These are phyloP conservation scores for Eristalis arbustorum DNA, from an alignment of 2,888 invertebrate genomes.

Conservation along the genomic window DNA sequence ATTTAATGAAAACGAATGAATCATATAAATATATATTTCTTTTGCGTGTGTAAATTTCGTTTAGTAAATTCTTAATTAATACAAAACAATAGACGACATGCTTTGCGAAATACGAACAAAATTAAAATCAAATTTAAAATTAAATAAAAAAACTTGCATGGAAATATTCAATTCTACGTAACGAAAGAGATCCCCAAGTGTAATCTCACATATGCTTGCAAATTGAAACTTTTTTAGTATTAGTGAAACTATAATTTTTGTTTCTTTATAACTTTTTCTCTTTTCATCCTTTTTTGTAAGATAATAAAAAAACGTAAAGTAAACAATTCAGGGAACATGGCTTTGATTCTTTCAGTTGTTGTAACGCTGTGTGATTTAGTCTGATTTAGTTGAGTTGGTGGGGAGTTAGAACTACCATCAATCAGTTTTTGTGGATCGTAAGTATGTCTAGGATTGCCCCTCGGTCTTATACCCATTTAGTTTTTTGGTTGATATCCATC, in stretches of 20 bases:
- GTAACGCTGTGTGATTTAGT: no score
- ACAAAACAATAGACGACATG: constrained; percentile 6
- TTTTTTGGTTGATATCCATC: no score
- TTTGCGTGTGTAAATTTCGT: constrained; percentile 20
- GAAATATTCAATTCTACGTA: background rate
- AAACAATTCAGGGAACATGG: constrained; percentile 22
- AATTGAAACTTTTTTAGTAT: constrained; percentile 24
- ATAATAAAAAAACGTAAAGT: constrained; percentile 44
- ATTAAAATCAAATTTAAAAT: background rate
- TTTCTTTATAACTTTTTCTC: constrained; percentile 14
- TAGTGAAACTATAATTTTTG: constrained; percentile 33
- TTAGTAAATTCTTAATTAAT: constrained; percentile 12
- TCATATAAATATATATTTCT: background rate
- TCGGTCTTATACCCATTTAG: no score
- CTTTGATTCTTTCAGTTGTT: constrained; percentile 16
- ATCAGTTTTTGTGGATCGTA: background rate
- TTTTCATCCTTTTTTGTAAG: constrained; percentile 45
- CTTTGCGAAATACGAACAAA: constrained; percentile 23
- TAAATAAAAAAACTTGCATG: constrained; percentile 40
- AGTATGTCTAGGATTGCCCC: background rate
- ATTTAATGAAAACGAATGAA: background rate
- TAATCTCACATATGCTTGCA: constrained; percentile 32
- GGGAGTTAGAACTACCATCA: background rate
- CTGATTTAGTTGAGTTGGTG: background rate
- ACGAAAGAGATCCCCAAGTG: constrained; percentile 3